Evolutionary conservation across 2,113 vertebrate genomes (phyloP), one percentile per base, ranked within the genome.

Genomic region (Tachycineta bicolor): DNA sequence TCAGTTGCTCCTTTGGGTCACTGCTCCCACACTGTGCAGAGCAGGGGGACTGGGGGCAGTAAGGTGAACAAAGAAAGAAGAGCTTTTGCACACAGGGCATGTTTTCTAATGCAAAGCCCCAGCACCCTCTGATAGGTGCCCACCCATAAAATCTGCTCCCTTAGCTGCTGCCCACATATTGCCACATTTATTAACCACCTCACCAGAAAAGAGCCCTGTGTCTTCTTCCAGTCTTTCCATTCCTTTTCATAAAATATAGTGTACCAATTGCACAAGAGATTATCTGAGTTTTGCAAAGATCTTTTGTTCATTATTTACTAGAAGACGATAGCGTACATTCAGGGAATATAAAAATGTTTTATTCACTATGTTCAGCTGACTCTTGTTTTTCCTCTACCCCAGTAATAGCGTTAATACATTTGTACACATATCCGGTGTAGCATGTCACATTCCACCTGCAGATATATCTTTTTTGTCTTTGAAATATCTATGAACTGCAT

Each of bases 281-380:
- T 93, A 94, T 39, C 71, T 76, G 63, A 91, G 80, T 94, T 95
- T 85, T 94, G 80, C 87, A 83, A 67, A 79, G 85, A 67, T 67
- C 65, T 90, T 93, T 82, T 93, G 78, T 83, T 90, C 82, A 74
- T 92, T 93, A 90, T 88, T 96, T 93, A 94, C 83, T 56, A 77
- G 74, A 80, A 82, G 74, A 79, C 2, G 14, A 74, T 39, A 88
- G 56, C 9, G 1, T 52, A 59, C 63, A 77, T 88, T 91, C 52
- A 70, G 76, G 47, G 63, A 83, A 77, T 83, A 86, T 88, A 90
- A 94, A 95, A 93, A 93, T 93, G 75, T 91, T 96, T 95, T 96
- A 96, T 96, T 94, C 87, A 83, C 90, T 83, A 14, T 65, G 67
- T 95, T 95, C 74, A 58, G 70, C 49, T 91, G 84, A 87, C 63